Evolutionary conservation across 1,140 invertebrate genomes (phyloP), one percentile per base, ranked within the genome.

Genomic region (Leptoteleia sp.): DNA sequence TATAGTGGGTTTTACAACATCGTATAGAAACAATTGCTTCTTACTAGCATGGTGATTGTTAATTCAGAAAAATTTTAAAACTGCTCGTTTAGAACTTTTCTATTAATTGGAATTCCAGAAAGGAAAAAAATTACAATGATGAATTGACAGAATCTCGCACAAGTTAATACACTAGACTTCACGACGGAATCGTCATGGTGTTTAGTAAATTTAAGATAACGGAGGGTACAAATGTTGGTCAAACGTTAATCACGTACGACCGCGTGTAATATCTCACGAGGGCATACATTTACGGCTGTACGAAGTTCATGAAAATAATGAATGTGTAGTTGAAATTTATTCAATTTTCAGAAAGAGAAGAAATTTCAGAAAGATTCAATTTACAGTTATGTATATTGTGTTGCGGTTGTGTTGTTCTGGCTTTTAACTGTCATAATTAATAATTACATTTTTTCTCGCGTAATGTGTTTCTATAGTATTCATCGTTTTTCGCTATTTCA

Each of bases 271-370:
- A 48, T 59, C 70, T 75, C 61, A 57, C 37, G 61, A 65, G 59
- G 47, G 43, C 52, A 17, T 59, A 50, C 38, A 75, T 75, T 65
- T 54, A 65, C 42, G 33, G 17, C 43, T 50, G 52, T 27, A 33
- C 35, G 33, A 75, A 65, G 59, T 75, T 65, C 61, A 65, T 65
- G 59, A 43, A 65, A 75, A 59, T 75, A 65, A 75, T 75, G 42
- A 65, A 75, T 65, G 52, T 37, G 25, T 42, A 59, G 70, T 55
- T 55, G 52, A 57, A 75, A 75, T 75, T 75, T 75, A 75, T 75
- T 75, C 52, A 57, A 43, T 59, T 65, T 75, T 75, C 35, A 19
- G 48, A 35, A 1, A 12, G 52, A 64, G 25, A 65, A 75, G n/a
- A n/a, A n/a, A n/a, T n/a, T n/a, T n/a, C n/a, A n/a, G n/a, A n/a